A percentile compares a stretch with the other conserved stretches of the same genome.
Conservation (phyloP, 2,888 invertebrate genomes). For the Tridacna gigas region DNA sequence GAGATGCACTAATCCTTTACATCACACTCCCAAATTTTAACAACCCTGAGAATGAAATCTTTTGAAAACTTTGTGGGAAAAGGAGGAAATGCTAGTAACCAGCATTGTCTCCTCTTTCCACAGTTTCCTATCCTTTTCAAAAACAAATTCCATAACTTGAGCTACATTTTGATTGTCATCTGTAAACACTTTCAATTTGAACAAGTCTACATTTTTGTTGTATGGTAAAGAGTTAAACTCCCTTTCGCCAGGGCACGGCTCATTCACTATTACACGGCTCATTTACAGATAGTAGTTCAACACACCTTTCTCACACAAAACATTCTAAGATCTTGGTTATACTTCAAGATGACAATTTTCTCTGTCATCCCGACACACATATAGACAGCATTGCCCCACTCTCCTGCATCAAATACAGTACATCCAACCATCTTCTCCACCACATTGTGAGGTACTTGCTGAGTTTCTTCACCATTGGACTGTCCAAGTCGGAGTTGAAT, state of each 20-base stretch:
- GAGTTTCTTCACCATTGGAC: constrained; percentile 72
- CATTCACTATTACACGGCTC: too few species aligned
- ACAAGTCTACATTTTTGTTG: too few species aligned
- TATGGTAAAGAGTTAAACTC: too few species aligned
- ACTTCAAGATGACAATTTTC: constrained; percentile 85
- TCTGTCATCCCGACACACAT: constrained; percentile 84
- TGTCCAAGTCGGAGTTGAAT: constrained; percentile 78
- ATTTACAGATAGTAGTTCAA: too few species aligned
- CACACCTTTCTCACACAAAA: constrained; percentile 83
- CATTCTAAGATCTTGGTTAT: constrained; percentile 86
- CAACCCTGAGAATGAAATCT: too few species aligned
- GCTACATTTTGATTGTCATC: too few species aligned
- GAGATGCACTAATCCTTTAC: too few species aligned
- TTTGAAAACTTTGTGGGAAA: too few species aligned
- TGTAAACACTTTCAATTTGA: too few species aligned
- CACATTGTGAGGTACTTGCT: constrained; percentile 72
- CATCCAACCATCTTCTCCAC: constrained; percentile 84
- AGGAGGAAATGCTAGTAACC: neutral
- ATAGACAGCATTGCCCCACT: constrained; percentile 78
- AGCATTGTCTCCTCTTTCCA: neutral
- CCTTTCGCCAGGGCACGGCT: too few species aligned
- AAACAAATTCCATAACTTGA: neutral
- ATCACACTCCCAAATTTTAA: too few species aligned
- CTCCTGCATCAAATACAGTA: constrained; percentile 83
- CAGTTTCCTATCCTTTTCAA: neutral